Percentiles rank a stretch among this genome's conserved stretches.
Evolutionary conservation across 53 echinoderm and acorn worm genomes (phyloP).

Genomic region (Arbacia lixula): DNA sequence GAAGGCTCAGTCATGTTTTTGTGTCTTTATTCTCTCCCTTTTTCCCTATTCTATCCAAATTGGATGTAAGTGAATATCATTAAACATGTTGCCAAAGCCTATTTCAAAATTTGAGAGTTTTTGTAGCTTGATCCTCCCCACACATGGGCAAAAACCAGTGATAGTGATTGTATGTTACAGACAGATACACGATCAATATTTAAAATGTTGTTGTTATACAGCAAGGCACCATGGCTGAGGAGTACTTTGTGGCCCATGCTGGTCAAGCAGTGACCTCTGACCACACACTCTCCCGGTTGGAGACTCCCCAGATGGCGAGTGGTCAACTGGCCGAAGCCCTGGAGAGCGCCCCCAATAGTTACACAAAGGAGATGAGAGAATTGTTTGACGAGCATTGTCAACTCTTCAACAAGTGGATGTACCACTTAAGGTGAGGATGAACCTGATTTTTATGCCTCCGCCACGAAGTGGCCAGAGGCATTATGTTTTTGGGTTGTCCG

Average conservation of each 20-base stretch:
- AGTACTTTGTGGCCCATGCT: slow-evolving; percentile 90
- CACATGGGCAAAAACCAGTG: too few species aligned
- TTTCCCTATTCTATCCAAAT: too few species aligned
- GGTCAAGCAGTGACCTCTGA: slow-evolving; percentile 88
- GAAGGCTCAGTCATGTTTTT: too few species aligned
- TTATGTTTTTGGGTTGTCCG: too few species aligned
- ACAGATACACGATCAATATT: too few species aligned
- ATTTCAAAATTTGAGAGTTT: too few species aligned
- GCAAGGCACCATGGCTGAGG: slow-evolving; percentile 72
- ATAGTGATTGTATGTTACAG: too few species aligned
- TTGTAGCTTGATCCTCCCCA: too few species aligned
- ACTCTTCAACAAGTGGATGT: slow-evolving; percentile 94
- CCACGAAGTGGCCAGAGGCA: too few species aligned
- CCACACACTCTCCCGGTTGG: slow-evolving; percentile 89
- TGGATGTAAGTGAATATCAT: too few species aligned
- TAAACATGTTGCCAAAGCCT: too few species aligned
- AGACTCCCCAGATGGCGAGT: slow-evolving; percentile 87
- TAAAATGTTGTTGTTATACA: background rate
- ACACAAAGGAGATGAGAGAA: slow-evolving; percentile 65
- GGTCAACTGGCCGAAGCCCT: slow-evolving; percentile 72
- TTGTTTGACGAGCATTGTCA: slow-evolving; percentile 75
- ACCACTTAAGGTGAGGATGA: slow-evolving; percentile 70
- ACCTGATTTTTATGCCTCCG: background rate
- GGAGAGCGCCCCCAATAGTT: slow-evolving; percentile 72
- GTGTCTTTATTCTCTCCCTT: too few species aligned